Base-by-base conservation (phyloP, 2,797 vertebrate genomes). In the Anniella stebbinsi region DNA sequence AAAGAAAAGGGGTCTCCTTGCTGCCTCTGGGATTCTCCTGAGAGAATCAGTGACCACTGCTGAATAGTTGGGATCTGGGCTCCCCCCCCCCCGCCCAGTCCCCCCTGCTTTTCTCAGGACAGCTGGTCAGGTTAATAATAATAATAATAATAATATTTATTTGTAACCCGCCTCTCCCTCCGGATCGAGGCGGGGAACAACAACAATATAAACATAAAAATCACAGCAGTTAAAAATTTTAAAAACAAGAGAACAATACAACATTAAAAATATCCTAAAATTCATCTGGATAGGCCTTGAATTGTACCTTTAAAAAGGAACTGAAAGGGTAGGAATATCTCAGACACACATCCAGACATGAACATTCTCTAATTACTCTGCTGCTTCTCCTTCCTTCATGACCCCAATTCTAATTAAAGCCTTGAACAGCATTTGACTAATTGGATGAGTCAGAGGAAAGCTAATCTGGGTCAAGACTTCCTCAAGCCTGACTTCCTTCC, bases 401-500 rank as follows among this genome's bases (percentile, higher is more conserved):
- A 70, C 93, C 94, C 91, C 1, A 0, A 93, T 94, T 78, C 88
- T 93, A 80, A 67, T 90, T 86, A 0, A 92, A 86, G 1, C 91
- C 89, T 75, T 0, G 63, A 83, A 23, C 4, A 93, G 92, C 89
- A 18, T 88, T 86, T 92, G 90, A n/a, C 82, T 94, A 72, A 94
- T 94, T 21, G 94, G 93, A 92, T 95, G 91, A 95, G 88, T 57
- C 66, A 77, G 33, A 84, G 77, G 91, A 91, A 75, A 15, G 0
- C 13, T 77, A 25, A 91, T 95, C 36, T 94, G 84, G 94, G 94
- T 93, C 93, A 92, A 23, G 30, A 8, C 87, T 76, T 75, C 88
- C 10, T 73, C 2, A 78, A n/a, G 78, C 25, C 67, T 51, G 2
- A 66, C 76, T 48, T 63, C 36, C 60, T 21, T 6, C 33, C 0